These are phyloP conservation scores for Meriones unguiculatus DNA, from an alignment of 2,113 vertebrate genomes.

Conservation along the genomic window DNA sequence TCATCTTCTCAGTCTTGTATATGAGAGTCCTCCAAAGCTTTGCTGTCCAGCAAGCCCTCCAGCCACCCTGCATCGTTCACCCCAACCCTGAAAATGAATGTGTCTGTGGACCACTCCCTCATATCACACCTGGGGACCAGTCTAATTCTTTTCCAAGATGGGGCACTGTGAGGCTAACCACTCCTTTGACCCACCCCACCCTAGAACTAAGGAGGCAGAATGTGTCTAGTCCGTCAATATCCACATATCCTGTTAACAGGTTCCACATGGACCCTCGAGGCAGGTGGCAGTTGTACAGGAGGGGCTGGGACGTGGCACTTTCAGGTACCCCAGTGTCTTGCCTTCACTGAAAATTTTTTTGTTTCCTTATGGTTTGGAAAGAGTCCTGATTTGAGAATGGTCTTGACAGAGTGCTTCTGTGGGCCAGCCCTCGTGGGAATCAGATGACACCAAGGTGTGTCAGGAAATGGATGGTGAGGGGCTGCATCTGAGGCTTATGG, in stretches of 20 bases:
- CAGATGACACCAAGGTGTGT: background rate
- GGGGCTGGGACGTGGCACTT: background rate
- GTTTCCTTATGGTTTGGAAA: background rate
- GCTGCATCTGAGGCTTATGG: background rate
- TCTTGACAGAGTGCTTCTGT: too few relatives aligned
- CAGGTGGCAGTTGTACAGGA: background rate
- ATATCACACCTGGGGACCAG: background rate
- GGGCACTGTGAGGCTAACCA: accelerated
- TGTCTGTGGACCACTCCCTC: background rate
- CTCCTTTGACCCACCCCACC: background rate
- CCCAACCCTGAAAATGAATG: background rate
- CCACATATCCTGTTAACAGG: accelerated
- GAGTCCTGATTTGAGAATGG: background rate
- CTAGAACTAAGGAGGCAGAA: background rate
- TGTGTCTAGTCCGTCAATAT: background rate
- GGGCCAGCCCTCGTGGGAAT: background rate
- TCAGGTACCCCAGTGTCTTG: background rate
- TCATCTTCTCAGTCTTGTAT: background rate
- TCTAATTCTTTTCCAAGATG: background rate
- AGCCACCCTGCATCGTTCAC: too few relatives aligned
- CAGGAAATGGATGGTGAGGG: background rate
- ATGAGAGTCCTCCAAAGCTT: background rate
- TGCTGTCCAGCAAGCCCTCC: background rate
- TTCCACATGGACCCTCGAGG: background rate
- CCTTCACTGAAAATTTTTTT: background rate